Percentiles rank a stretch among this genome's conserved stretches.
These are phyloP conservation scores for Agriopis aurantiaria DNA, from an alignment of 2,888 invertebrate genomes.

Conservation along the genomic window DNA sequence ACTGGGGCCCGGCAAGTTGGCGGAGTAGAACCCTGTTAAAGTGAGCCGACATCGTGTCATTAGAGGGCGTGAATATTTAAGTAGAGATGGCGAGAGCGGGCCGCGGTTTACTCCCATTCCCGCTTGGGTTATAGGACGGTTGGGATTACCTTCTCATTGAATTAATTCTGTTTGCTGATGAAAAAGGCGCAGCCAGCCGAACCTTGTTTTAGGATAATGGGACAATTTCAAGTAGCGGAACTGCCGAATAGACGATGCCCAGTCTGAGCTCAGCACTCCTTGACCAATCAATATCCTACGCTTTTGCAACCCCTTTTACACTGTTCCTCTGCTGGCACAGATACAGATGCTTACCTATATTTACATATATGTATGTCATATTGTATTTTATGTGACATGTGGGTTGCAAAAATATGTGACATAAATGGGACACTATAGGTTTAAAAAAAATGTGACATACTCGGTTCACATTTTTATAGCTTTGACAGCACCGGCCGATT, in stretches of 20 bases:
- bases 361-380: not conserved
- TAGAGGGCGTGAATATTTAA: slow-evolving; percentile 83
- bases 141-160: slow-evolving; percentile 77
- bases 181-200: slow-evolving; percentile 64
- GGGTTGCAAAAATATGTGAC: too few species aligned
- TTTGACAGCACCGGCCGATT: too few species aligned
- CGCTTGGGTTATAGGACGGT: slow-evolving; percentile 70
- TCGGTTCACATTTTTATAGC: too few species aligned
- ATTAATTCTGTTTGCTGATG: slow-evolving; percentile 75
- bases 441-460: too few species aligned
- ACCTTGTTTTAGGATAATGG: slow-evolving; percentile 55
- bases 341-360: not conserved
- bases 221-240: slow-evolving; percentile 49
- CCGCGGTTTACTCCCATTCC: slow-evolving; percentile 68
- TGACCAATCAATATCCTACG: slow-evolving; percentile 3
- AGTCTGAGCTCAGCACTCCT: slow-evolving; percentile 15
- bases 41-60: slow-evolving; percentile 75
- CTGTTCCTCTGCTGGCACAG: not conserved
- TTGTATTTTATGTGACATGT: too few species aligned
- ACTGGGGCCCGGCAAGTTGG: slow-evolving; percentile 50
- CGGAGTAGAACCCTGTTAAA: slow-evolving; percentile 69
- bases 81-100: slow-evolving; percentile 71
- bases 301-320: not conserved
- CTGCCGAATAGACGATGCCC: slow-evolving; percentile 32
- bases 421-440: too few species aligned